These are phyloP conservation scores for Anhinga anhinga DNA, from an alignment of 2,113 vertebrate species.

Conservation along the genomic window DNA sequence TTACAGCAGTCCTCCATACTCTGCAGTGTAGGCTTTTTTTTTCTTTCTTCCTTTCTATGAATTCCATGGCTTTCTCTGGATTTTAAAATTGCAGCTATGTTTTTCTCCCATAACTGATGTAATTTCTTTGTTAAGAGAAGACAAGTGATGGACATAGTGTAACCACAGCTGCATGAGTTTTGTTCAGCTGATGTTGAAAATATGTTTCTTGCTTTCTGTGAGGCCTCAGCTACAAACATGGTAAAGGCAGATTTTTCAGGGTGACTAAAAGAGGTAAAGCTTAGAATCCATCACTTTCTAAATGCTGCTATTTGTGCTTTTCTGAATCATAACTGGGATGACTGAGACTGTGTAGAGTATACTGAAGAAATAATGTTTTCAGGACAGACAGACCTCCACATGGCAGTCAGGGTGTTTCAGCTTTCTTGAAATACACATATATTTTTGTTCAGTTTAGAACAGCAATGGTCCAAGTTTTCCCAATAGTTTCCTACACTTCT, in stretches of 20 bases:
- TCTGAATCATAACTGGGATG: not conserved
- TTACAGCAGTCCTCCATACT: not conserved
- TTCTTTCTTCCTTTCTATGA: not conserved
- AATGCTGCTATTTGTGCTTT: not conserved
- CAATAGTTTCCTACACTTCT: not conserved
- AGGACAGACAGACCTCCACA: not conserved
- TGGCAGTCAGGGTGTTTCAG: not conserved
- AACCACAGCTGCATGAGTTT: not conserved
- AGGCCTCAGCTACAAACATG: not conserved
- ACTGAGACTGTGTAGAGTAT: not conserved
- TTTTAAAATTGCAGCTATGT: not conserved
- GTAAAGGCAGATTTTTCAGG: not conserved
- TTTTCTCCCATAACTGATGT: not conserved
- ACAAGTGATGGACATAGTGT: not conserved
- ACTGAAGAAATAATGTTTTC: not conserved
- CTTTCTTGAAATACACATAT: not conserved
- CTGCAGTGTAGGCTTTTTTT: not conserved
- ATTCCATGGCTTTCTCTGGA: not conserved
- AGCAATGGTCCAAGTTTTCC: not conserved
- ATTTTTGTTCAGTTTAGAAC: not conserved
- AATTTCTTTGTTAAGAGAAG: not conserved
- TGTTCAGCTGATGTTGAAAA: not conserved
- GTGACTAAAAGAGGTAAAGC: not conserved
- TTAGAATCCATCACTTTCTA: not conserved
- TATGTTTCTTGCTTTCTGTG: not conserved